Conservation (phyloP, 1,140 invertebrate species). For the Carposina sasakii region DNA sequence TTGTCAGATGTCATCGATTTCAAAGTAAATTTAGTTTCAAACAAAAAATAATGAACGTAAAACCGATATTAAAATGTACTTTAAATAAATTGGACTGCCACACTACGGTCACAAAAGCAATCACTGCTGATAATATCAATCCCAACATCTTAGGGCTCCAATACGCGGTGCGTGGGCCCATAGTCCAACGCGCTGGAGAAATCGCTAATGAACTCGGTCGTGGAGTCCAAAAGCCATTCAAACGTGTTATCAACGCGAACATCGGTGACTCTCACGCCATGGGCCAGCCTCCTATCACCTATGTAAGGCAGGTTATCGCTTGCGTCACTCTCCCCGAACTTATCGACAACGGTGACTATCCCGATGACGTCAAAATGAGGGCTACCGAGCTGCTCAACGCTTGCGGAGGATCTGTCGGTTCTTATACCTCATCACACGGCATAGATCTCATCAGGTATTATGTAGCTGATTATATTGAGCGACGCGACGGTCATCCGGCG, state of each 20-base stretch:
- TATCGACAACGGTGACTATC: not conserved
- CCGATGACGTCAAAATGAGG: not conserved
- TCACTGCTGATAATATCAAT: too few species aligned
- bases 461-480: not conserved
- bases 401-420: not conserved
- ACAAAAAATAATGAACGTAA: too few species aligned
- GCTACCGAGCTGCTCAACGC: not conserved
- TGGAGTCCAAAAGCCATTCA: slow-evolving; percentile 92
- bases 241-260: slow-evolving; percentile 96
- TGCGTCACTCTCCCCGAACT: not conserved
- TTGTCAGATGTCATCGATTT: too few species aligned
- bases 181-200: too few species aligned
- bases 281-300: slow-evolving; percentile 29
- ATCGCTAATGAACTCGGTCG: too few species aligned
- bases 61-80: too few species aligned
- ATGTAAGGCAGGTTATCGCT: not conserved
- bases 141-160: too few species aligned
- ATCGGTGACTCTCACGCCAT: slow-evolving; percentile 99
- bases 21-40: too few species aligned
- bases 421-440: not conserved
- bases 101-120: too few species aligned
- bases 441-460: not conserved
- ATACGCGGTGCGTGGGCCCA: too few species aligned
- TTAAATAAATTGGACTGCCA: too few species aligned
- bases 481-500: not conserved